Base-by-base conservation (phyloP, 2,888 invertebrate genomes). In the Phalangium opilio region DNA sequence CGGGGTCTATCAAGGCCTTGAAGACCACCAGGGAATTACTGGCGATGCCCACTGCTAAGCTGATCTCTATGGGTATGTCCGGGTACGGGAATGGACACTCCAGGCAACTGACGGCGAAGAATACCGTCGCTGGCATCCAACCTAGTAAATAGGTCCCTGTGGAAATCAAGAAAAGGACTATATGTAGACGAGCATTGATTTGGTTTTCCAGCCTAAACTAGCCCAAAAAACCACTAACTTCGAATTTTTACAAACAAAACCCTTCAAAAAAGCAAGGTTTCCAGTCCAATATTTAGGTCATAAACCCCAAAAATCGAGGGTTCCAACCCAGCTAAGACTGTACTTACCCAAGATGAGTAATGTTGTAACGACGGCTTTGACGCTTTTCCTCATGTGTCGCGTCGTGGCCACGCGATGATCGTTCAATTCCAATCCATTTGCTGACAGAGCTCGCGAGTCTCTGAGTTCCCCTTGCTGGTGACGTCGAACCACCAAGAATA, bases 1-100 rank as follows among this genome's bases (percentile, higher is more conserved):
- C 74, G 0, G 77, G 76, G 63, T 78, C 77, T 35, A 73, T 68
- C 45, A 77, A 63, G 27, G 76, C 74, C 60, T 78, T 78, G 53
- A 75, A 63, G 42, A 78, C 73, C 39, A 78, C 67, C 44, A 77
- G 67, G 14, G 70, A 65, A 60, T 77, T 76, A 44, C 66, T 64
- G 19, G 64, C 55, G 44, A 64, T 62, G 53, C 52, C 50, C 32
- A 55, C 48, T 1, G 53, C 41, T 3, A 57, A 47, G 3, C 55
- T 46, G 14, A 48, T 47, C 36, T 42, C 48, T 12, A 48, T 27
- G 10, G 51, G 50, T 45, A 62, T 54, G 21, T 52, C 39, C 2
- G 55, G 46, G 27, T 60, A 54, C 3, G 58, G 52, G 49, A 65
- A 55, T 34, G 61, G 51, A 52, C 73, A 74, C 57, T 71, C 69